Percentiles rank a stretch among this genome's conserved stretches.
Conservation (phyloP, 2,888 invertebrate species). For the Gymnosoma rotundatum region DNA sequence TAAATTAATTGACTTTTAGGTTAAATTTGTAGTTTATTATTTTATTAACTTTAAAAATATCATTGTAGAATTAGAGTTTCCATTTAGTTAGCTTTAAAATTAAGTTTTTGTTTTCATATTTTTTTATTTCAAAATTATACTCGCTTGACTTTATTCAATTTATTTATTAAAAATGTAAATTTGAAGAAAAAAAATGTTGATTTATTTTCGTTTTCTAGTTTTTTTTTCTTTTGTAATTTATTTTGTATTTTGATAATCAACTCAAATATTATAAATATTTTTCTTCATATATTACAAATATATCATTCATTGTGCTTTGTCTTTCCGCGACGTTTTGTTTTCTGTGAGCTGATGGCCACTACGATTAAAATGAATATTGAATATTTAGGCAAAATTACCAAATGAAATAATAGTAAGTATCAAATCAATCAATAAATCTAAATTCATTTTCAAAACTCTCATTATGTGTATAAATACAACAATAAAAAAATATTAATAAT, state of each 20-base stretch:
- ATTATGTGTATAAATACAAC: conserved; percentile 34
- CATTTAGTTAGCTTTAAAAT: conserved; percentile 27
- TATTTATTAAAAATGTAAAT: too few species aligned
- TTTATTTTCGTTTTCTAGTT: not conserved
- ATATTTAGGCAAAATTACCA: conserved; percentile 77
- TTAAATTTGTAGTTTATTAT: not conserved
- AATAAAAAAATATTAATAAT: not conserved
- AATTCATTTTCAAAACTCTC: conserved; percentile 53
- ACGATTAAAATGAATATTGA: conserved; percentile 80
- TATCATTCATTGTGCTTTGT: conserved; percentile 82
- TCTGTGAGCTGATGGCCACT: conserved; percentile 82
- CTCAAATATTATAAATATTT: conserved; percentile 73
- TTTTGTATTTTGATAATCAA: conserved; percentile 56
- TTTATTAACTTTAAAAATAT: not conserved
- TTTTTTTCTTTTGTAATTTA: conserved; percentile 31
- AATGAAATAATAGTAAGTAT: conserved; percentile 81
- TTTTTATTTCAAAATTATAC: conserved; percentile 15
- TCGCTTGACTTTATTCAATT: not conserved
- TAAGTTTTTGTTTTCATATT: conserved; percentile 11
- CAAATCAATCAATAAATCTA: conserved; percentile 68
- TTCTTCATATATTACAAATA: conserved; percentile 74
- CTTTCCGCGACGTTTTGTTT: conserved; percentile 82
- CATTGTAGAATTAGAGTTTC: conserved; percentile 13
- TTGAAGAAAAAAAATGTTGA: not conserved
- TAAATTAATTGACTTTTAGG: not conserved